These are phyloP conservation scores for Betta splendens DNA, from an alignment of 2,797 vertebrate genomes.

Conservation along the genomic window DNA sequence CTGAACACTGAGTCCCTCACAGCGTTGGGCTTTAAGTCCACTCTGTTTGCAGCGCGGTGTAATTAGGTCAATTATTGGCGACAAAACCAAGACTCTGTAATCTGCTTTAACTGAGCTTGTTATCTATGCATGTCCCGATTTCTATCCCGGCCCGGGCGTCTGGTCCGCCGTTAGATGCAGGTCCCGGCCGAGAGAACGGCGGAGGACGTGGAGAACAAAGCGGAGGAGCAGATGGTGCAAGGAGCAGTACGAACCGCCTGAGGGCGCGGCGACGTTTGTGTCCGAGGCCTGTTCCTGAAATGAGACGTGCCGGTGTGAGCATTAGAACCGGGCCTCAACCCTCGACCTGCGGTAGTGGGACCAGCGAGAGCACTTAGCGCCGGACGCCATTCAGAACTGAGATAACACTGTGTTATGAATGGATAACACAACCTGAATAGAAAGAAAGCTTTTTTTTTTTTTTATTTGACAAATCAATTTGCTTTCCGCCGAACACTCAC, in stretches of 20 bases:
- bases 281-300: conserved; percentile 41
- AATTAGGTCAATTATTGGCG: conserved; percentile 67
- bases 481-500: conserved; percentile 56
- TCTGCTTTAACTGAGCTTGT: conserved; percentile 64
- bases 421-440: conserved; percentile 60
- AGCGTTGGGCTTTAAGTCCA: conserved; percentile 20
- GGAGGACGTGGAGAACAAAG: conserved; percentile 7
- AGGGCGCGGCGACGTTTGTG: conserved; percentile 32
- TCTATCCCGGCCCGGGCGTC: conserved; percentile 49
- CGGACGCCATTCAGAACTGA: conserved; percentile 8
- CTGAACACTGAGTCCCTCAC: conserved; percentile 3
- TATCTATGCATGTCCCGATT: conserved; percentile 69
- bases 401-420: conserved; percentile 31
- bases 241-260: conserved; percentile 28
- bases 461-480: conserved; percentile 71
- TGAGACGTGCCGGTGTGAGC: conserved; percentile 12
- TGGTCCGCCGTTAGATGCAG: conserved; percentile 45
- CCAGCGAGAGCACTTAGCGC: conserved; percentile 4
- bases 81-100: conserved; percentile 58
- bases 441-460: conserved; percentile 68
- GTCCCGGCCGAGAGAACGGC: conserved; percentile 7
- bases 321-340: conserved; percentile 23
- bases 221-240: conserved; percentile 47
- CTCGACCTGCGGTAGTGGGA: too few relatives aligned
- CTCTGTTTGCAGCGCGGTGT: conserved; percentile 27